Conservation (phyloP, 2,113 vertebrate species). For the Irena cyanogastra region DNA sequence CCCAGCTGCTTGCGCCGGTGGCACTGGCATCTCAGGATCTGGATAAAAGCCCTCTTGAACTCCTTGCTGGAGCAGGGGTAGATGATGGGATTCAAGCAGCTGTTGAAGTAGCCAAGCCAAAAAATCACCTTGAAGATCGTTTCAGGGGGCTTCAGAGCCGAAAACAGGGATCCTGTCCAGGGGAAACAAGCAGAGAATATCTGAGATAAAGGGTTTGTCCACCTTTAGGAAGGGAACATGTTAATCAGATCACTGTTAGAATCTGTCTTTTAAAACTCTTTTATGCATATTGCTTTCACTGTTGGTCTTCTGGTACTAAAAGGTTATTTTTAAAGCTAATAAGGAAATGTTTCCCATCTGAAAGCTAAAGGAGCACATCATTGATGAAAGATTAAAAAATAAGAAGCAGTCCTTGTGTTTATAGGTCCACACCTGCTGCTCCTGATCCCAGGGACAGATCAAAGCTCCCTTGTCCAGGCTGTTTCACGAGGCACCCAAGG, state of each 20-base stretch:
- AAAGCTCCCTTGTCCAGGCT: neutral
- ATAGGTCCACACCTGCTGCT: neutral
- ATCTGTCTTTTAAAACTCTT: neutral
- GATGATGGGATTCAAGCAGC: constrained; percentile 96
- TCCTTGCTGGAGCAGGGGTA: constrained; percentile 97
- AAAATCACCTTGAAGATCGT: constrained; percentile 93
- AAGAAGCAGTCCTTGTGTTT: neutral
- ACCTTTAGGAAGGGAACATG: neutral
- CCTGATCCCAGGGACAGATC: neutral
- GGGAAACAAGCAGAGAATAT: constrained; percentile 1
- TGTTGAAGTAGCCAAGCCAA: constrained; percentile 98
- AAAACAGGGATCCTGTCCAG: constrained; percentile 86
- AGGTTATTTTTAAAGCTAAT: neutral
- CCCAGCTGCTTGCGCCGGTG: constrained; percentile 80
- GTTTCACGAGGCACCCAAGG: neutral
- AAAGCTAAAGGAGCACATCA: neutral
- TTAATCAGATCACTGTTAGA: neutral
- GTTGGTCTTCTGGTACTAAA: neutral
- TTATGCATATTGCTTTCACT: neutral
- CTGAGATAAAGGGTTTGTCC: neutral
- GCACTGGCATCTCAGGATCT: constrained; percentile 88
- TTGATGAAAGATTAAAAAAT: neutral
- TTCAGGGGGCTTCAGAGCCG: constrained; percentile 83
- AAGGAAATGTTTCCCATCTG: neutral
- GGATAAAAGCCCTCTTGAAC: constrained; percentile 95